These are phyloP conservation scores for Dicrostonyx torquatus DNA, from an alignment of 2,797 vertebrate genomes.

Conservation along the genomic window DNA sequence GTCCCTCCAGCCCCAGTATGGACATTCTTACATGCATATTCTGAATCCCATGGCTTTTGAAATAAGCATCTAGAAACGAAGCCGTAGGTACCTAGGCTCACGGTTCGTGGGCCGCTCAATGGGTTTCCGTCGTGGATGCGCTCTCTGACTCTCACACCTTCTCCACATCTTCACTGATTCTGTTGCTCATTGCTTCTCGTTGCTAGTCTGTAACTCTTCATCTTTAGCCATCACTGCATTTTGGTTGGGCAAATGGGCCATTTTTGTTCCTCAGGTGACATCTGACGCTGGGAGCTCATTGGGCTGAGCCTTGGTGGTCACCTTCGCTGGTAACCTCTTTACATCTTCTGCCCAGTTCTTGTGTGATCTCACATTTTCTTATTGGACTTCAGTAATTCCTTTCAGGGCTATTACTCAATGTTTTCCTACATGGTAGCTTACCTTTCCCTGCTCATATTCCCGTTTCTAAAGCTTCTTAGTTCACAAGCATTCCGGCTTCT, in stretches of 20 bases:
- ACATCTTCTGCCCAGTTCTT: background rate
- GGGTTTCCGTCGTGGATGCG: background rate
- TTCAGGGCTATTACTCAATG: background rate
- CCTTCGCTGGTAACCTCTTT: background rate
- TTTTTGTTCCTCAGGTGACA: background rate
- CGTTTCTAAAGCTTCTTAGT: background rate
- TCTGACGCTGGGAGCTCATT: background rate
- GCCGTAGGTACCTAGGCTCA: background rate
- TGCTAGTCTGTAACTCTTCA: background rate
- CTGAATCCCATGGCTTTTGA: background rate
- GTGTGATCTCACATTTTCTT: background rate
- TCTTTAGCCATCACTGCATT: background rate
- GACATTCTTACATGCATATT: background rate
- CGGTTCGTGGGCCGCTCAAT: too few species aligned
- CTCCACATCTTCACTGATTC: background rate
- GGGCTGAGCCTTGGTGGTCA: background rate
- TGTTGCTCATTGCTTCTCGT: background rate
- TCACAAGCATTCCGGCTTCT: constrained; percentile 4
- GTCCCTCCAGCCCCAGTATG: background rate
- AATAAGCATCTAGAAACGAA: background rate
- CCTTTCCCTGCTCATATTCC: background rate
- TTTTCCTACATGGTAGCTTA: background rate
- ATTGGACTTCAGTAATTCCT: background rate
- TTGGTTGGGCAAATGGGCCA: background rate
- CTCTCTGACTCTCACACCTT: too few species aligned